phyloP scores from a whole-genome alignment of 2,113 vertebrate species.

The Cyprinus carpio region DNA sequence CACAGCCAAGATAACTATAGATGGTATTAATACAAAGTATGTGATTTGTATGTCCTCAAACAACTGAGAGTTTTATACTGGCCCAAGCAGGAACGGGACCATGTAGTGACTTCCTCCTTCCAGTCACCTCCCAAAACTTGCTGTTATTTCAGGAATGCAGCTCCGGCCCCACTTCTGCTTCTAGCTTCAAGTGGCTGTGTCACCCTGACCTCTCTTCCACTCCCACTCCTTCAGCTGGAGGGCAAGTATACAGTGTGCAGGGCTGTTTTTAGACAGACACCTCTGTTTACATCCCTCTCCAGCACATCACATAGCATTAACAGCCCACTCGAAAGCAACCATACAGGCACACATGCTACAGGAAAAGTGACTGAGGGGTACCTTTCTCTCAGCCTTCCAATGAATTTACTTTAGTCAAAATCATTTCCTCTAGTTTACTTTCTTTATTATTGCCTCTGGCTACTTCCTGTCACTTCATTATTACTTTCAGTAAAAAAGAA shows the following conservation, averaged over 20 bases:
- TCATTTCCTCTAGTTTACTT: background rate
- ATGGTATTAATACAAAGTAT: background rate
- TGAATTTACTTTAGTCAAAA: background rate
- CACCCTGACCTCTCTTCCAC: slow-evolving; percentile 48
- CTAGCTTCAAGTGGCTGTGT: slow-evolving; percentile 60
- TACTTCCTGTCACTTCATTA: background rate
- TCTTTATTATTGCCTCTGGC: background rate
- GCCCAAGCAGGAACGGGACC: slow-evolving; percentile 54
- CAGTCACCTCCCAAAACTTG: slow-evolving; percentile 44
- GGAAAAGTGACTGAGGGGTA: background rate
- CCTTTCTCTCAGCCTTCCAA: background rate
- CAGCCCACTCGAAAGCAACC: background rate
- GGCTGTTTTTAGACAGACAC: background rate
- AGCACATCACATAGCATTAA: slow-evolving; percentile 28
- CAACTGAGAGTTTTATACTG: background rate
- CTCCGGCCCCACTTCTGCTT: slow-evolving; percentile 40
- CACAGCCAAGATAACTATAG: background rate
- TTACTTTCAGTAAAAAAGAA: background rate
- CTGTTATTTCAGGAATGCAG: slow-evolving; percentile 74
- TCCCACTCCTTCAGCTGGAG: background rate
- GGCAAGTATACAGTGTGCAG: slow-evolving; percentile 4
- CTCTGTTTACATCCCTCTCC: slow-evolving; percentile 6
- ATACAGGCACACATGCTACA: background rate
- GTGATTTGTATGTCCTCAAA: background rate
- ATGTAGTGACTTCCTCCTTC: slow-evolving; percentile 60